A percentile compares a stretch with the other conserved stretches of the same genome.
These are phyloP conservation scores for Serilophus lunatus DNA, from an alignment of 2,113 vertebrate genomes.

Conservation along the genomic window DNA sequence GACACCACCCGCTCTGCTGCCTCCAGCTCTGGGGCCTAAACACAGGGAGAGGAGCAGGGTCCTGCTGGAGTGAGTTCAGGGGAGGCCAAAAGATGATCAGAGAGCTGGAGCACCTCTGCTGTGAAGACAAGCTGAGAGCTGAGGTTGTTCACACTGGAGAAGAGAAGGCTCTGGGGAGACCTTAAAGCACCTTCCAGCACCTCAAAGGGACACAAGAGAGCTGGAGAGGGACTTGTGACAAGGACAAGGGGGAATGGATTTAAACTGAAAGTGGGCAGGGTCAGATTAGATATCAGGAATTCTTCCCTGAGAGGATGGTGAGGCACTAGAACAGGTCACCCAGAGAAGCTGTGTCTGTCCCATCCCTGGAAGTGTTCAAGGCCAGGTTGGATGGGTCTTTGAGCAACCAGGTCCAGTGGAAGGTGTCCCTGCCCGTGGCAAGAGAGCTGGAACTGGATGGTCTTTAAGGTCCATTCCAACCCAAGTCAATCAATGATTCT, in stretches of 20 bases:
- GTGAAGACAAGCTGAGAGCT: not conserved
- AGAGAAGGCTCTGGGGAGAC: not conserved
- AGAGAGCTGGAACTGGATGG: not conserved
- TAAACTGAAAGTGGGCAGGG: not conserved
- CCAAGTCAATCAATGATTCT: not conserved
- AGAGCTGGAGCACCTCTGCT: not conserved
- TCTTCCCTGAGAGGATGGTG: too few species aligned
- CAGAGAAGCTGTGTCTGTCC: not conserved
- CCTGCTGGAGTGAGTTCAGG: not conserved
- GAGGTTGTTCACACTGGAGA: not conserved
- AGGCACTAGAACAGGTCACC: not conserved
- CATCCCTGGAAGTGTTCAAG: not conserved
- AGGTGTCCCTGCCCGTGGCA: not conserved
- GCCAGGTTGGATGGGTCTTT: accelerated
- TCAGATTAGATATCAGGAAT: not conserved
- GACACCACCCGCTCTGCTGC: not conserved
- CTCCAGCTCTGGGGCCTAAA: not conserved
- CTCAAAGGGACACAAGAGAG: not conserved
- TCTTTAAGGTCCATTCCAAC: not conserved
- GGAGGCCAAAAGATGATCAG: too few species aligned
- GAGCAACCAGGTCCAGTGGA: not conserved
- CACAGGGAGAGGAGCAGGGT: not conserved
- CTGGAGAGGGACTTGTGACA: not conserved
- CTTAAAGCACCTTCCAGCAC: not conserved
- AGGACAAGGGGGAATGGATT: not conserved